phyloP scores from a whole-genome alignment of 2,113 vertebrate species.

The Eublepharis macularius region DNA sequence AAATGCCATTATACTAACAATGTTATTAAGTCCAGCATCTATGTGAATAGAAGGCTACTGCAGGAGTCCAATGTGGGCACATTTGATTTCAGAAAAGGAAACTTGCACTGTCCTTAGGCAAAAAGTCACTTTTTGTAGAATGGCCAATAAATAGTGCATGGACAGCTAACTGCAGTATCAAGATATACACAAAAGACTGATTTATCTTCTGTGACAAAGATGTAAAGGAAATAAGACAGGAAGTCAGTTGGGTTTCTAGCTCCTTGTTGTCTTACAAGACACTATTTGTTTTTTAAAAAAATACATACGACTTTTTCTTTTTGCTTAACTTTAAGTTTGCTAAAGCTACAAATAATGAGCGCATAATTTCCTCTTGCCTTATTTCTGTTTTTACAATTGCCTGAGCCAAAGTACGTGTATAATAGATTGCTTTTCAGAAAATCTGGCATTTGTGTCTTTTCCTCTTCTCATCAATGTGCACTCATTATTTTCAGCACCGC shows the following conservation, averaged over 20 bases:
- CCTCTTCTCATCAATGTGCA: neutral
- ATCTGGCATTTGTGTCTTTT: accelerated
- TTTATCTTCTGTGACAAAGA: neutral
- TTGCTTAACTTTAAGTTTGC: conserved; percentile 28
- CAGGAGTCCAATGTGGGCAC: no score
- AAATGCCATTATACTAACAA: no score
- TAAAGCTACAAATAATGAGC: conserved; percentile 29
- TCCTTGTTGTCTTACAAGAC: neutral
- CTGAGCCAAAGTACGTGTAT: accelerated
- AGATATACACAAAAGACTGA: neutral
- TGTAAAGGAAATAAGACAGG: neutral
- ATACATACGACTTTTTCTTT: conserved; percentile 34
- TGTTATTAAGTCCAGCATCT: no score
- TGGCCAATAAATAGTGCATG: neutral
- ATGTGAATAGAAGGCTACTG: no score
- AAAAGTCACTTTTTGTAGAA: neutral
- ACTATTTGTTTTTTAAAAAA: neutral
- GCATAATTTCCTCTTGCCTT: conserved; percentile 7
- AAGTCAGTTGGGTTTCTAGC: neutral
- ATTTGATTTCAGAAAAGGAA: no score
- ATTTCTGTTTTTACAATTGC: conserved; percentile 1
- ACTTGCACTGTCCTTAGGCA: neutral
- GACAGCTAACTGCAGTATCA: no score
- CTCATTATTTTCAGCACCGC: conserved; percentile 22
- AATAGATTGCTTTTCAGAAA: neutral